Evolutionary conservation across 2,797 vertebrate genomes (phyloP).

Genomic region (Pseudomugil tenellus): DNA sequence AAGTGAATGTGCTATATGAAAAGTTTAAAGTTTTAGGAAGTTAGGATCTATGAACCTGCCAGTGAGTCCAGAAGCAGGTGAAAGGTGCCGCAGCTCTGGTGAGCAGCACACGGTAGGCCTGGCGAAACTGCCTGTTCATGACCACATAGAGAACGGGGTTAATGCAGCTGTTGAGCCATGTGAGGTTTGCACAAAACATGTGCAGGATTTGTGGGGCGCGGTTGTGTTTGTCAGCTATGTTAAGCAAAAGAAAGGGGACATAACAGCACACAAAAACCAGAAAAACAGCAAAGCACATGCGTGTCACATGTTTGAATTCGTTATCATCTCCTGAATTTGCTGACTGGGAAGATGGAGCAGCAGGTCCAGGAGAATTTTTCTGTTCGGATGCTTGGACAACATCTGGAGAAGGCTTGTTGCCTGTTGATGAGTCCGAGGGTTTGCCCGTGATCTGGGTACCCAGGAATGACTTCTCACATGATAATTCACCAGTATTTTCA

Average conservation of each 20-base stretch:
- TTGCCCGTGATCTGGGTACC: not conserved
- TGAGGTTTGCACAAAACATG: slow-evolving; percentile 90
- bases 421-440: slow-evolving; percentile 7
- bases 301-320: slow-evolving; percentile 87
- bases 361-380: not conserved
- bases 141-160: slow-evolving; percentile 90
- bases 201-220: slow-evolving; percentile 85
- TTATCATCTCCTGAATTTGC: slow-evolving; percentile 74
- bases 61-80: slow-evolving; percentile 38
- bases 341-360: slow-evolving; percentile 24
- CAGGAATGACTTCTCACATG: not conserved
- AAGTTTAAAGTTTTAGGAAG: not conserved
- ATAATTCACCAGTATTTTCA: slow-evolving; percentile 9
- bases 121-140: slow-evolving; percentile 90
- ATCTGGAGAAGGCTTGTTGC: slow-evolving; percentile 22
- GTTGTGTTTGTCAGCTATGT: slow-evolving; percentile 82
- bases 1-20: not conserved
- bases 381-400: slow-evolving; percentile 5
- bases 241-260: slow-evolving; percentile 87
- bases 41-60: not conserved
- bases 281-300: slow-evolving; percentile 90
- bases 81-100: slow-evolving; percentile 64
- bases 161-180: slow-evolving; percentile 92
- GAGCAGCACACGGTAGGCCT: slow-evolving; percentile 83
- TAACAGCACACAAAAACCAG: slow-evolving; percentile 88